Evolutionary conservation across 2,888 invertebrate genomes (phyloP).

Genomic region (Lepidochitona cinerea): DNA sequence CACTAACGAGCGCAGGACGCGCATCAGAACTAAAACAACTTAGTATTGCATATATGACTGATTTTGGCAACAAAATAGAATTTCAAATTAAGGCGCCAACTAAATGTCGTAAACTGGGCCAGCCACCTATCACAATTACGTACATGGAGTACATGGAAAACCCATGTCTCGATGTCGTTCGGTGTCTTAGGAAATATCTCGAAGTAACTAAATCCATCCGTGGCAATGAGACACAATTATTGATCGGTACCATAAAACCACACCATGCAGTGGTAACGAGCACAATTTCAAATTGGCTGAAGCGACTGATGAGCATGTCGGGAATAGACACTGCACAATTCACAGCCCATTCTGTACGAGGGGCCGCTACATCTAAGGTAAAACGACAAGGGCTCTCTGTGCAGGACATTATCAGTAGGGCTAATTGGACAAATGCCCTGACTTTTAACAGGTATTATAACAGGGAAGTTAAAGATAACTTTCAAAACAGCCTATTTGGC

Average conservation of each 20-base stretch:
- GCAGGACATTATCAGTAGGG: neutral
- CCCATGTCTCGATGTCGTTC: neutral
- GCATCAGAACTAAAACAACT: constrained; percentile 16
- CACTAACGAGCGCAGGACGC: constrained; percentile 13
- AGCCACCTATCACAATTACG: neutral
- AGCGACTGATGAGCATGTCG: neutral
- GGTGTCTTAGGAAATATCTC: neutral
- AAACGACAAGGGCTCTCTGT: neutral
- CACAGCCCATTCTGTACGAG: neutral
- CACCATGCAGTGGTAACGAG: neutral
- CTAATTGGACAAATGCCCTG: neutral
- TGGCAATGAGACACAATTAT: neutral
- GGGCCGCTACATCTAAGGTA: neutral
- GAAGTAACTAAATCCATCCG: neutral
- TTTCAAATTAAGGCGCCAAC: neutral
- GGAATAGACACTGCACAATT: neutral
- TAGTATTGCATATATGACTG: neutral
- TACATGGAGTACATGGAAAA: neutral
- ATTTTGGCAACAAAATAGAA: neutral
- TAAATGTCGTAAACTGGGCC: constrained; percentile 9
- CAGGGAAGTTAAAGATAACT: neutral
- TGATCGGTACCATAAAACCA: constrained; percentile 1
- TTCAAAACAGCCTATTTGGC: neutral
- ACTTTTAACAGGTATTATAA: constrained; percentile 6
- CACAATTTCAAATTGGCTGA: constrained; percentile 6